A percentile compares a stretch with the other conserved stretches of the same genome.
These are phyloP conservation scores for Drosophila ironensis DNA, from an alignment of 1,140 invertebrate species.

Conservation along the genomic window DNA sequence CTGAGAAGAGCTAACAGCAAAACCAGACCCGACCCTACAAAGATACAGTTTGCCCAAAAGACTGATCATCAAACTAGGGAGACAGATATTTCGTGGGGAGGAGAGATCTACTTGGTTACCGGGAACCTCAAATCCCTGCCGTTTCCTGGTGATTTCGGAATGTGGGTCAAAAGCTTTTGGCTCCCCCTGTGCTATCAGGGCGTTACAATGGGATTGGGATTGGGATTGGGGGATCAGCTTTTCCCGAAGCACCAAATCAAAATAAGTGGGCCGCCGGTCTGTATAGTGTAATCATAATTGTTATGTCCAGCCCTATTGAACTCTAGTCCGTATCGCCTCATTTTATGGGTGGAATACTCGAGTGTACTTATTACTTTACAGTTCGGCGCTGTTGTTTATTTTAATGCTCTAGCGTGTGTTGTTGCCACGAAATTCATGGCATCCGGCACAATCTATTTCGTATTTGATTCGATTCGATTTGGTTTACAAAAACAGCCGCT, in stretches of 20 bases:
- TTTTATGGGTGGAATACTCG: conserved; percentile 31
- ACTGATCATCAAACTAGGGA: no score
- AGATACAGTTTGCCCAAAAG: neutral
- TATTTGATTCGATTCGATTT: conserved; percentile 5
- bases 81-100: no score
- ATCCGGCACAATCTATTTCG: conserved; percentile 27
- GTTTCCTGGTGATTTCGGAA: neutral
- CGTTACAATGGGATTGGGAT: no score
- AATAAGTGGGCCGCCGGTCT: conserved; percentile 8
- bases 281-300: conserved; percentile 39
- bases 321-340: conserved; percentile 47
- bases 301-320: conserved; percentile 43
- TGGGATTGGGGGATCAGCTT: conserved; percentile 6
- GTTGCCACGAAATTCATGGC: conserved; percentile 23
- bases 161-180: no score
- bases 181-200: no score
- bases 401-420: conserved; percentile 7
- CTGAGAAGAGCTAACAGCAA: neutral
- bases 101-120: neutral
- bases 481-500: neutral
- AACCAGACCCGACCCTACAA: neutral
- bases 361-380: conserved; percentile 3
- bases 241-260: conserved; percentile 6
- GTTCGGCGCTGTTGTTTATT: conserved; percentile 18
- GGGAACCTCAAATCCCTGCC: neutral